Percentiles rank a stretch among this genome's conserved stretches.
Evolutionary conservation across 2,113 vertebrate species (phyloP).

Genomic region (Phalacrocorax carbo): DNA sequence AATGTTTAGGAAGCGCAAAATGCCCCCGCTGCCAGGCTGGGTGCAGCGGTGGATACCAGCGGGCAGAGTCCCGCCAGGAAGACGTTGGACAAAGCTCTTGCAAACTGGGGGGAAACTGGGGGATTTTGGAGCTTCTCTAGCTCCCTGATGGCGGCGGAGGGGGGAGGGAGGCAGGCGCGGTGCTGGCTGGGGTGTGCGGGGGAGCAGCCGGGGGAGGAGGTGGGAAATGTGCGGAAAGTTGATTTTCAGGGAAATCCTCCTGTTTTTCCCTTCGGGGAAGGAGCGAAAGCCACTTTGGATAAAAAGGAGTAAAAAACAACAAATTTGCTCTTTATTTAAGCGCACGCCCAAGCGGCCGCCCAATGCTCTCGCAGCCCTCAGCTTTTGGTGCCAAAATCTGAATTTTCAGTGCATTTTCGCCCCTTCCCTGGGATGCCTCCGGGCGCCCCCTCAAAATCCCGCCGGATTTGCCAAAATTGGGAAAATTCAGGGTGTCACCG

Average conservation of each 20-base stretch:
- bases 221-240: background rate
- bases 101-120: accelerated
- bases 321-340: background rate
- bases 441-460: background rate
- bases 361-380: accelerated
- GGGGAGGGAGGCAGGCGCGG: background rate
- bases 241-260: background rate
- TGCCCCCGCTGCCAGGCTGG: accelerated
- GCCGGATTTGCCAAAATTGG: background rate
- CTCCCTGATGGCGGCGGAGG: background rate
- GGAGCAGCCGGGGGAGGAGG: background rate
- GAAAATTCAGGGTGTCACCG: background rate
- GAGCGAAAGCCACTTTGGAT: background rate
- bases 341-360: accelerated
- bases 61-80: background rate
- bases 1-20: background rate
- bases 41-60: background rate
- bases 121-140: background rate
- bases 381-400: background rate
- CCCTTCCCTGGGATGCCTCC: background rate
- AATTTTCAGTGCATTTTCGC: background rate
- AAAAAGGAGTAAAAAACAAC: background rate
- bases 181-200: accelerated
- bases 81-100: background rate
- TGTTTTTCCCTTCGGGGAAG: too few species aligned